A percentile compares a stretch with the other conserved stretches of the same genome.
Conservation (phyloP, 2,113 vertebrate species). For the Gambusia affinis region DNA sequence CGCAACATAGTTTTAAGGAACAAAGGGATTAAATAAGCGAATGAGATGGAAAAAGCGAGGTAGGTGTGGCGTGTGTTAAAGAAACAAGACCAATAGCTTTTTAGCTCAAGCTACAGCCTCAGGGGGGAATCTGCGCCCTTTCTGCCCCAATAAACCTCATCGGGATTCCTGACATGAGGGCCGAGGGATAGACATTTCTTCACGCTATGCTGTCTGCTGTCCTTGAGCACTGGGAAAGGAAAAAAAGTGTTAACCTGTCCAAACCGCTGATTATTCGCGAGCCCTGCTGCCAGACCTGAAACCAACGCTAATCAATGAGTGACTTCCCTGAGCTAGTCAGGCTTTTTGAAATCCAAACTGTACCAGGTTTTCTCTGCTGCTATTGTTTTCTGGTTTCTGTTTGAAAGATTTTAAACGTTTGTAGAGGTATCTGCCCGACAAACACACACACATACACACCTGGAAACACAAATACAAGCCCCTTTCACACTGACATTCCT, state of each 20-base stretch:
- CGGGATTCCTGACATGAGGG: conserved; percentile 74
- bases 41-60: conserved; percentile 13
- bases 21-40: conserved; percentile 20
- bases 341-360: background rate
- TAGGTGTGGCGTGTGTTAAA: conserved; percentile 34
- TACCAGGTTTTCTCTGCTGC: accelerated
- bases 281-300: conserved; percentile 2
- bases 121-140: conserved; percentile 76
- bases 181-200: conserved; percentile 76
- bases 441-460: background rate
- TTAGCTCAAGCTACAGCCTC: conserved; percentile 68
- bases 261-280: conserved; percentile 22
- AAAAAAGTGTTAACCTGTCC: conserved; percentile 36
- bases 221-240: conserved; percentile 48
- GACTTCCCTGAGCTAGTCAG: background rate
- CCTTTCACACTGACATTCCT: background rate
- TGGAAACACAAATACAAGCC: background rate
- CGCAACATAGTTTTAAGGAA: conserved; percentile 25
- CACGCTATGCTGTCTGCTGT: conserved; percentile 74
- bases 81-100: conserved; percentile 66
- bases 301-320: background rate
- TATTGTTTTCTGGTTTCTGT: background rate
- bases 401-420: background rate
- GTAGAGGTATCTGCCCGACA: background rate
- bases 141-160: conserved; percentile 84